phyloP scores from a whole-genome alignment of 2,113 vertebrate species.

The Boulengeromyrus knoepffleri region DNA sequence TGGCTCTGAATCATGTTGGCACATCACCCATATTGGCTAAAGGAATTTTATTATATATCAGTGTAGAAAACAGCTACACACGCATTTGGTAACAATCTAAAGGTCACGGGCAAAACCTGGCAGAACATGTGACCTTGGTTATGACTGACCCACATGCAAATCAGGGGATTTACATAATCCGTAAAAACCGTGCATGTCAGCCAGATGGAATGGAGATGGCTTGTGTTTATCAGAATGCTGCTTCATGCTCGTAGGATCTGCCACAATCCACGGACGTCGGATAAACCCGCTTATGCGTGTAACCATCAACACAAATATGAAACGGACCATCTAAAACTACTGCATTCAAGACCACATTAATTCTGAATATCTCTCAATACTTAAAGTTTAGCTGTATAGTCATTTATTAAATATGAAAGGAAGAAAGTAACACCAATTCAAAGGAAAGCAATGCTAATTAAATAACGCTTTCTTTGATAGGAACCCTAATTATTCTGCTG shows the following conservation, averaged over 20 bases:
- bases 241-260: background rate
- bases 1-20: background rate
- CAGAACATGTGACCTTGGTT: background rate
- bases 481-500: background rate
- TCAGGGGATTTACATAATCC: background rate
- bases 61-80: background rate
- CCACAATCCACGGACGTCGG: background rate
- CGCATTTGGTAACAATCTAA: background rate
- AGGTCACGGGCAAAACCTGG: background rate
- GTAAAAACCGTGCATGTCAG: background rate
- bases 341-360: background rate
- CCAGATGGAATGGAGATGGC: background rate
- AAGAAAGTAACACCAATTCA: background rate
- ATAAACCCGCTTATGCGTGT: background rate
- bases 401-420: background rate
- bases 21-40: background rate
- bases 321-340: background rate
- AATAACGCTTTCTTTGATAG: background rate
- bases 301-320: background rate
- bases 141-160: background rate
- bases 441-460: background rate
- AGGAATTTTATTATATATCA: background rate
- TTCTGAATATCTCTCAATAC: background rate
- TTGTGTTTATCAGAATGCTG: background rate
- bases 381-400: background rate